Base-by-base conservation (phyloP, 2,888 invertebrate genomes). In the Bruchidius siliquastri region DNA sequence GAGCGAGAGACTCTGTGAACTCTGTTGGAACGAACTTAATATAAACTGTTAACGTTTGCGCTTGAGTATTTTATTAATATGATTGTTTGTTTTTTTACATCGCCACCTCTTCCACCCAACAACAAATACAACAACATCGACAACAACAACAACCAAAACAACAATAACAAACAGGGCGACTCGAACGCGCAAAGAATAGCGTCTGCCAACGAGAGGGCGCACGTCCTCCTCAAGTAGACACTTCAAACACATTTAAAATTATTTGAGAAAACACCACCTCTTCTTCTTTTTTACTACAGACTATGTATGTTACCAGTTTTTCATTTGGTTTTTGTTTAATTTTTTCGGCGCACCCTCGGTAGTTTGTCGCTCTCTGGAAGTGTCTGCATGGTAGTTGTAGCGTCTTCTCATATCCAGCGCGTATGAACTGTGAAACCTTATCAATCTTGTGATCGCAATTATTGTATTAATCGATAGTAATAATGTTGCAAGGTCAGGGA, bases 111-210 rank as follows among this genome's bases (percentile, higher is more conserved):
- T 83, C 83, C 80, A 83, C 82, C 81, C 82, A 83, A 83, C 68
- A 71, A 21, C 67, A 71, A 21, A 20, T 71, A 30, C 71, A 32
- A 71, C 71, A 20, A 71, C n/a, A 71, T 73, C 75, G 76, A 76
- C 75, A 67, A 76, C 77, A 74, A 78, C 78, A 75, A 78, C 77
- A 68, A 68, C 49, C 67, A 71, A 70, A 74, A 76, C 77, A 78
- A 75, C 79, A 77, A 79, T 78, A 79, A 79, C 78, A 79, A 78
- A 82, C 89, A 93, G 92, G 95, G 93, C 83, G 94, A 94, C 88
- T 95, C 97, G 83, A 98, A 98, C 89, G 96, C 96, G 90, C 94
- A 94, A 85, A 94, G 97, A 90, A 97, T 98, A 93, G 94, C 94
- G 88, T 94, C 96, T 88, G 98, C 98, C 86, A 98, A 98, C 90